Percentiles rank a stretch among this genome's conserved stretches.
Conservation (phyloP, 2,888 invertebrate species). For the Synergus laeviventris region DNA sequence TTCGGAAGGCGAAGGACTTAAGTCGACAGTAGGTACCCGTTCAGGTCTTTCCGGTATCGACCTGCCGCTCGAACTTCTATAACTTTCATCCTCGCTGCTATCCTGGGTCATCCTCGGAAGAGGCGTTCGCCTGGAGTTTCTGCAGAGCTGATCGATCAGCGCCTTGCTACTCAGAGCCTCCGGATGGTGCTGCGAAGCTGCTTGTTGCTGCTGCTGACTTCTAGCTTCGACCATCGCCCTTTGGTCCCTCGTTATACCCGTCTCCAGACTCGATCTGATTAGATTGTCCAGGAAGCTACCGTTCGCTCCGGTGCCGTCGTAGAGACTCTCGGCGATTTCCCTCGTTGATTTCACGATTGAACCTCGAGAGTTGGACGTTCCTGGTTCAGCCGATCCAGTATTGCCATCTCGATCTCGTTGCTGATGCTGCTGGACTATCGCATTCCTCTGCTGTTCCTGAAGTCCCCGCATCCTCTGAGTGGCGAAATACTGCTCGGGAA, state of each 20-base stretch:
- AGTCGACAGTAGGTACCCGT: conserved; percentile 73
- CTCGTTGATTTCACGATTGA: conserved; percentile 77
- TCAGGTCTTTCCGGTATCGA: conserved; percentile 69
- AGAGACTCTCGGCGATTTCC: conserved; percentile 81
- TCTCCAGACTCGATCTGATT: conserved; percentile 88
- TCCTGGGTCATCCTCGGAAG: conserved; percentile 75
- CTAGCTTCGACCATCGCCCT: conserved; percentile 67
- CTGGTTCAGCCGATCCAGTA: conserved; percentile 61
- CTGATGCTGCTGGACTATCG: conserved; percentile 67
- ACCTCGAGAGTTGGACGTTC: conserved; percentile 70
- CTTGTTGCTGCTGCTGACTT: conserved; percentile 78
- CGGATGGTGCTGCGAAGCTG: conserved; percentile 77
- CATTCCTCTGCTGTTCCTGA: conserved; percentile 81
- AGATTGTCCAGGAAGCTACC: conserved; percentile 90
- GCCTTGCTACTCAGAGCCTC: conserved; percentile 81
- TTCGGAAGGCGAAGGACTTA: conserved; percentile 73
- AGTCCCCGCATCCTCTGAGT: conserved; percentile 89
- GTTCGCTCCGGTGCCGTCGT: conserved; percentile 83
- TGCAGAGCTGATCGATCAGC: conserved; percentile 82
- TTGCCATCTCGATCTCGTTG: conserved; percentile 62
- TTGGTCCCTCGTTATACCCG: conserved; percentile 78
- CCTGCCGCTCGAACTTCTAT: conserved; percentile 63
- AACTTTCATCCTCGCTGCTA: conserved; percentile 78
- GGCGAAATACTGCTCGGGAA: conserved; percentile 84
- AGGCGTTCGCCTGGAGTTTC: conserved; percentile 80